Evolutionary conservation across 37 sponge, comb jelly and placozoan species (phyloP).

Genomic region (Beroe ovata): DNA sequence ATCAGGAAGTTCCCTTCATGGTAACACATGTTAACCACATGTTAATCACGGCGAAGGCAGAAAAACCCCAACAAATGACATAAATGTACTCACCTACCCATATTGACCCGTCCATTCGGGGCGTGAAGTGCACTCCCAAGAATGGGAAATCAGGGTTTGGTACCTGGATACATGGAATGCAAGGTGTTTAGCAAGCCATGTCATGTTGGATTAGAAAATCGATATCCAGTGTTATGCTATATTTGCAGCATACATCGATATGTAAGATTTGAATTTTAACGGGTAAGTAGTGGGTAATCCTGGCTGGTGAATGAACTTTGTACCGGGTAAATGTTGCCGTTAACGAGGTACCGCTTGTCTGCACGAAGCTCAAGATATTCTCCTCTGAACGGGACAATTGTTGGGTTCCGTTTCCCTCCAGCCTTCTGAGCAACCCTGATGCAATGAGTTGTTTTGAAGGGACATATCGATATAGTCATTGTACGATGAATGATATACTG

Average conservation of each 20-base stretch:
- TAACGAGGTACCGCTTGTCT: slow-evolving; percentile 81
- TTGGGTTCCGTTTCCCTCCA: slow-evolving; percentile 75
- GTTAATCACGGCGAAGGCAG: no score
- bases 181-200: no score
- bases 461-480: neutral
- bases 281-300: no score
- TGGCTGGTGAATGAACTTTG: no score
- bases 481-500: neutral
- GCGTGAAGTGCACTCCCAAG: slow-evolving; percentile 98
- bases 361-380: slow-evolving; percentile 84
- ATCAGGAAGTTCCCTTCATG: no score
- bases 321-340: slow-evolving; percentile 97
- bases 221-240: no score
- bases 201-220: no score
- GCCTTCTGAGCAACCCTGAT: slow-evolving; percentile 74
- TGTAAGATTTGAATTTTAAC: no score
- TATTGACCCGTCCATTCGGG: slow-evolving; percentile 90
- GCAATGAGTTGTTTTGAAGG: neutral
- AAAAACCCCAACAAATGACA: no score
- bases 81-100: slow-evolving; percentile 89
- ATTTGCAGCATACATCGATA: no score
- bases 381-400: slow-evolving; percentile 90
- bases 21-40: no score
- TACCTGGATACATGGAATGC: no score
- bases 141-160: slow-evolving; percentile 94